Percentiles rank a stretch among this genome's conserved stretches.
phyloP scores from a whole-genome alignment of 2,888 invertebrate species.

The Dolomedes plantarius region DNA sequence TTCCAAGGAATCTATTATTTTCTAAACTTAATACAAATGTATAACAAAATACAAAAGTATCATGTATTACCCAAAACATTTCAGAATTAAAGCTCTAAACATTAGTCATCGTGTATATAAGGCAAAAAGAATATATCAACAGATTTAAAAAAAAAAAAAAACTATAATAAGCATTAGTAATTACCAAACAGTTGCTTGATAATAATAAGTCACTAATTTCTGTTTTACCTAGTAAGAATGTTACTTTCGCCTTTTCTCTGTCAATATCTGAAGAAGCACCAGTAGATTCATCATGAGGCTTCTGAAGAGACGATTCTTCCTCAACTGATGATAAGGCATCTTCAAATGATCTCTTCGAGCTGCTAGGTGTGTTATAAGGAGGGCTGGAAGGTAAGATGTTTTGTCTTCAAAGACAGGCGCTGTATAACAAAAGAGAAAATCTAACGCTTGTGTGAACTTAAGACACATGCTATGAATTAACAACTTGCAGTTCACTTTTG shows the following conservation, averaged over 20 bases:
- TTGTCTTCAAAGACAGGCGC: constrained; percentile 69
- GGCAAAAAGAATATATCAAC: no score
- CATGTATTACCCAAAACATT: no score
- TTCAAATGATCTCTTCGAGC: constrained; percentile 13
- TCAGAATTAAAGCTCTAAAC: no score
- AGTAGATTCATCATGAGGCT: neutral
- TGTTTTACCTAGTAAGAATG: constrained; percentile 54
- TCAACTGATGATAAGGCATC: neutral
- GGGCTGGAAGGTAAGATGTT: constrained; percentile 68
- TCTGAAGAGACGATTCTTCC: neutral
- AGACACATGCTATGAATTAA: constrained; percentile 23
- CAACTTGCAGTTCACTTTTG: neutral
- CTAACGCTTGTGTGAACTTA: constrained; percentile 60
- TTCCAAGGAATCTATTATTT: no score
- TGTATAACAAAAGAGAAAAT: constrained; percentile 64
- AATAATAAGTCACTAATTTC: no score
- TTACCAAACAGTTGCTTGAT: no score
- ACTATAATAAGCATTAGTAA: no score
- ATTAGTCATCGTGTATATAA: no score
- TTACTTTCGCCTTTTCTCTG: constrained; percentile 45
- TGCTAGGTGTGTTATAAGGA: constrained; percentile 24
- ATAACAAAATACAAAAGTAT: no score
- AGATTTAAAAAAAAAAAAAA: no score
- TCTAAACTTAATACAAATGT: no score
- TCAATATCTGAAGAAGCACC: neutral